Percentiles rank a stretch among this genome's conserved stretches.
These are phyloP conservation scores for Siniperca knerii DNA, from an alignment of 2,113 vertebrate species.

Conservation along the genomic window DNA sequence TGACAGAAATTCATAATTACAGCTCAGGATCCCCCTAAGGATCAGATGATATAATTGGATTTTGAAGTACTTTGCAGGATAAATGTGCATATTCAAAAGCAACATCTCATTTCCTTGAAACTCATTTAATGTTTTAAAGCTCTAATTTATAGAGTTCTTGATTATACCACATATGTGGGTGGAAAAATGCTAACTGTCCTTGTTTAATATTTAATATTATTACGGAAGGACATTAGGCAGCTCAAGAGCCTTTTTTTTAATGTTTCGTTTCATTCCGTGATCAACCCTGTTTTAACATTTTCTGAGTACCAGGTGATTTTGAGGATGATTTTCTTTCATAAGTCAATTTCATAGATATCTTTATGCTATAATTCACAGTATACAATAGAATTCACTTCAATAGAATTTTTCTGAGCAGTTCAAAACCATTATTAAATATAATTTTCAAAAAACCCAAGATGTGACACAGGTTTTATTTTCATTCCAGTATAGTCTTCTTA, in stretches of 20 bases:
- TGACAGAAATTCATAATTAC: slow-evolving; percentile 1
- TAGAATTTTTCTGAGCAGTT: neutral
- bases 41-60: neutral
- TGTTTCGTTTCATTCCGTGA: neutral
- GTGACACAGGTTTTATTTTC: slow-evolving; percentile 2
- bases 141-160: neutral
- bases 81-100: slow-evolving; percentile 21
- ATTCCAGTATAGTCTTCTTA: neutral
- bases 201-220: neutral
- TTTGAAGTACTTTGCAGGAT: neutral
- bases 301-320: neutral
- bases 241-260: neutral
- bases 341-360: neutral
- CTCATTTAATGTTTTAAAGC: neutral
- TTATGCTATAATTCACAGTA: neutral
- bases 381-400: neutral
- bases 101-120: neutral
- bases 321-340: neutral
- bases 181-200: neutral
- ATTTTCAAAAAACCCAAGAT: neutral
- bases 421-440: slow-evolving; percentile 10
- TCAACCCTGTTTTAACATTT: neutral
- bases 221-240: neutral
- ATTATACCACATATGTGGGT: neutral
- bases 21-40: neutral